phyloP scores from a whole-genome alignment of 2,888 invertebrate species.

The Neoitamus cyanurus region DNA sequence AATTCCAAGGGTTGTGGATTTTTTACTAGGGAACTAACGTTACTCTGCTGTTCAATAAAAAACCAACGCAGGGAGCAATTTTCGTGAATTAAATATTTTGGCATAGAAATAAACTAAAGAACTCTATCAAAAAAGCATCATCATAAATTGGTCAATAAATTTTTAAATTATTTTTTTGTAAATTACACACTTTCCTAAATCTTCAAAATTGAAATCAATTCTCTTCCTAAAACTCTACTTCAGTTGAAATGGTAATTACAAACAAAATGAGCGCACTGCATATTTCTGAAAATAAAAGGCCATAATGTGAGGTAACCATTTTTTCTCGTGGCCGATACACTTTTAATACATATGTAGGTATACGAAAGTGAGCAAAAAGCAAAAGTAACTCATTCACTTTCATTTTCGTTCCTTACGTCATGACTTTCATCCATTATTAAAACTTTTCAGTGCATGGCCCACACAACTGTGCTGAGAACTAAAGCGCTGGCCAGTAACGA shows the following conservation, averaged over 20 bases:
- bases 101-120: no score
- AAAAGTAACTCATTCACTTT: conserved; percentile 39
- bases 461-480: conserved; percentile 37
- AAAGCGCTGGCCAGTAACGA: conserved; percentile 16
- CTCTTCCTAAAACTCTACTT: not conserved
- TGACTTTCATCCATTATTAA: conserved; percentile 47
- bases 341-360: conserved; percentile 22
- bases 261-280: not conserved
- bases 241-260: not conserved
- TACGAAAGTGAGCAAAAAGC: conserved; percentile 15
- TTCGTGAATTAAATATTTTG: no score
- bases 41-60: no score
- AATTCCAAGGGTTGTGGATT: no score
- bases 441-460: conserved; percentile 46
- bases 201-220: not conserved
- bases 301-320: conserved; percentile 8
- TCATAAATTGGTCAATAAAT: no score
- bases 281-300: conserved; percentile 4
- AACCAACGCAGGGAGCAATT: no score
- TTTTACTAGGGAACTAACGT: no score
- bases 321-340: conserved; percentile 12
- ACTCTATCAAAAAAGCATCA: no score
- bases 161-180: no score
- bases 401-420: conserved; percentile 43
- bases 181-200: not conserved